phyloP scores from a whole-genome alignment of 2,113 vertebrate species.

The Corapipo altera region DNA sequence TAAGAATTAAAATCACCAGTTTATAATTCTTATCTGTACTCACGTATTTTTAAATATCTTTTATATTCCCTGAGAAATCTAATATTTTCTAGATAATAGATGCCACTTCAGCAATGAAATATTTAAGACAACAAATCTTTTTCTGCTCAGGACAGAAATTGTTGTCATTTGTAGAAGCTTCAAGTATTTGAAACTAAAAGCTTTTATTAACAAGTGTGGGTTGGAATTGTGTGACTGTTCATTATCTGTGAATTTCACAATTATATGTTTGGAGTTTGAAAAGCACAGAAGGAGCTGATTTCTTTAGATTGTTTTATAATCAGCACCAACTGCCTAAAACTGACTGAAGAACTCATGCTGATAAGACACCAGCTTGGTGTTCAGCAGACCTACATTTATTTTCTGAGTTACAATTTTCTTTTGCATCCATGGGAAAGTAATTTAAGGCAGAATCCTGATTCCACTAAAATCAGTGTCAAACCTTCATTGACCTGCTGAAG shows the following conservation, averaged over 20 bases:
- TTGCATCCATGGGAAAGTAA: neutral
- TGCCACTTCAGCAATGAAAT: neutral
- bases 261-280: neutral
- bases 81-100: neutral
- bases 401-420: neutral
- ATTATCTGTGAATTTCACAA: neutral
- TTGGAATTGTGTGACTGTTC: neutral
- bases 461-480: neutral
- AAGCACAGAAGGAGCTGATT: neutral
- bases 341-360: neutral
- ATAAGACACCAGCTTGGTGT: neutral
- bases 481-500: neutral
- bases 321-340: neutral
- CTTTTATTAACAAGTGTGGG: neutral
- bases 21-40: neutral
- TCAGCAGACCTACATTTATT: neutral
- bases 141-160: neutral
- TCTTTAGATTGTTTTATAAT: neutral
- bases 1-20: neutral
- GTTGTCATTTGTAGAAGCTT: neutral
- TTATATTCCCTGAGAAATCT: neutral
- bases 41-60: neutral
- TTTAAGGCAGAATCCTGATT: neutral
- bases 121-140: neutral
- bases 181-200: neutral